Evolutionary conservation across 2,113 vertebrate genomes (phyloP), one percentile per base, ranked within the genome.

Genomic region (Crotophaga sulcirostris): DNA sequence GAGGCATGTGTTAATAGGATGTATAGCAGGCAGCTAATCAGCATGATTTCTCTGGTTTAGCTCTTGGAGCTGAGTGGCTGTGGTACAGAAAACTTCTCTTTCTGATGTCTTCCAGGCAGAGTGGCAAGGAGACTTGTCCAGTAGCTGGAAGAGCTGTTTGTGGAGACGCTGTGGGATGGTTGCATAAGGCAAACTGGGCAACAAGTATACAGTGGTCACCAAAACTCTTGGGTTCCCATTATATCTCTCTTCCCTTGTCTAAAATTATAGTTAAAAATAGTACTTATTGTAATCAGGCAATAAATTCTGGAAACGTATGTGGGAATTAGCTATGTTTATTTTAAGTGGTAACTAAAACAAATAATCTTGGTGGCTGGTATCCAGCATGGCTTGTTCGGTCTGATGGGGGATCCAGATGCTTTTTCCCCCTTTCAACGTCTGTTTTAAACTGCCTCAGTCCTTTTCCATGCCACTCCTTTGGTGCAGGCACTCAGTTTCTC

Each of bases 331-430:
- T 16, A 5, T 70, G 47, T 51, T 34, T 96, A 74, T 93, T 93
- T 87, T 73, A 84, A 84, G 70, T 76, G 90, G 92, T 96, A 86
- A 91, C 88, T 93, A 91, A 93, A 94, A 55, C 18, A 55, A 78
- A 84, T 64, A 47, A 25, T 79, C 25, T 13, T 52, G 51, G 60
- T 94, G 96, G 94, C 96, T 80, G 42, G 45, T 55, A n/a, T 72
- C 94, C 95, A 96, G 68, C 3, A 0, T 24, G 59, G 90, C 25
- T 83, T 75, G 36, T 64, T 47, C 2, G 33, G 58, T 59, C 7
- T 19, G 73, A 58, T 79, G 69, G 18, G 18, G 26, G 62, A 51
- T 70, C 76, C 86, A 55, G 62, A 44, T 49, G 76, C 10, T 29
- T 44, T 28, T 40, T 6, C 19, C 11, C 28, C 56, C 31, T 40